Base-by-base conservation (phyloP, 2,797 vertebrate species). In the Sus cebifrons region DNA sequence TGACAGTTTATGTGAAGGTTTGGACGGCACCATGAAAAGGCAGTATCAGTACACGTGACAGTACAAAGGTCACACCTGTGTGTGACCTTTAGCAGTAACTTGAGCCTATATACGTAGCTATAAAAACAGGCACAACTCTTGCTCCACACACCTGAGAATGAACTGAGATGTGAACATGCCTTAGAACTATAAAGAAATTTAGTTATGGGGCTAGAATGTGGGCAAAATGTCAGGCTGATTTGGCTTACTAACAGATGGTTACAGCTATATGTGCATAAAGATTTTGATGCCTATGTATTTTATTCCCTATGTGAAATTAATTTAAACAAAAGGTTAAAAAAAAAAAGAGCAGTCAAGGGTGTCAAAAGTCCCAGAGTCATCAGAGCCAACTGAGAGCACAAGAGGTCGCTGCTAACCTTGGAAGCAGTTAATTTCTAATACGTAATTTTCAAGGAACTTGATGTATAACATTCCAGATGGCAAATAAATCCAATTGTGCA, bases 251-350 rank as follows among this genome's bases (percentile, higher is more conserved):
- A 87, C 18, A 52, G 17, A 68, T 58, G 5, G 52, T 56, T 60
- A 64, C 1, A 86, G 32, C 52, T 74, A 2, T 8, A 27, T 16
- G 12, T 40, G 18, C 54, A 65, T 52, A 27, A 36, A 60, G 25
- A 32, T 74, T 88, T 94, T 88, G 32, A 74, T 36, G 56, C 14
- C 32, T 62, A 32, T 60, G 21, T 64, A n/a, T 25, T 85, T 96
- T 84, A 81, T 52, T 62, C 17, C 32, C 32, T 15, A 52, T 36
- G 18, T 56, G 36, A 89, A 89, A 85, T 67, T 82, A 82, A 84
- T 10, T 86, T 90, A 71, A 58, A 75, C 6, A 9, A 93, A 2
- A 27, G 13, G 32, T 32, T 32, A 32, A 32, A 32, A 32, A 32
- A 87, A 91, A 17, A 29, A 36, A 86, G 29, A 73, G 10, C 36